Conservation (phyloP, 2,113 vertebrate genomes). For the Megaptera novaeangliae region DNA sequence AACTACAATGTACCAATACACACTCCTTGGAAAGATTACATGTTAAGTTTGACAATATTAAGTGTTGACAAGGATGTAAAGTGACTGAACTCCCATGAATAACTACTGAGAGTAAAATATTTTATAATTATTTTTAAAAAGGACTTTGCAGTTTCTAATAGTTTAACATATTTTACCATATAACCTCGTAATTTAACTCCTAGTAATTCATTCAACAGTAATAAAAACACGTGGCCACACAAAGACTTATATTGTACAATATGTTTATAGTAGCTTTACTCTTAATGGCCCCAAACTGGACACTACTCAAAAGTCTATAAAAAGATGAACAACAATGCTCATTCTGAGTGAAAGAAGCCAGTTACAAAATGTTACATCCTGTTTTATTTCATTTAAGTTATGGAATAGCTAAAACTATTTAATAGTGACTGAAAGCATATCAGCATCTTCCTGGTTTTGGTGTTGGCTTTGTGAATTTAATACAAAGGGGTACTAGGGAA, state of each 20-base stretch:
- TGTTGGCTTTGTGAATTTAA: background rate
- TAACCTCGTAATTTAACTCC: background rate
- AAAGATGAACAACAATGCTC: background rate
- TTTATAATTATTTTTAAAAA: background rate
- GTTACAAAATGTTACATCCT: background rate
- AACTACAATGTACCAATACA: background rate
- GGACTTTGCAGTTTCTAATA: background rate
- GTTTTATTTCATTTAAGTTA: background rate
- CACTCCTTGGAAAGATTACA: background rate
- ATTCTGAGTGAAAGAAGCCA: background rate
- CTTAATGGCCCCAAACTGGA: background rate
- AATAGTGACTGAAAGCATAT: background rate
- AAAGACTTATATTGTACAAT: background rate
- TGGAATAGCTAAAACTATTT: background rate
- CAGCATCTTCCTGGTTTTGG: background rate
- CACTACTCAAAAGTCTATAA: background rate
- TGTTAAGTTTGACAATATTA: background rate
- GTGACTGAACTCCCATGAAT: background rate
- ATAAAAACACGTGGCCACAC: background rate
- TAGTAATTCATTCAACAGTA: background rate
- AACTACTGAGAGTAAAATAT: background rate
- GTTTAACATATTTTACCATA: background rate
- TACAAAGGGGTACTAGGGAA: background rate
- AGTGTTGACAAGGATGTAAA: background rate
- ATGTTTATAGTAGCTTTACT: background rate